Base-by-base conservation (phyloP, 2,888 invertebrate genomes). In the Stenoptilia bipunctidactyla region DNA sequence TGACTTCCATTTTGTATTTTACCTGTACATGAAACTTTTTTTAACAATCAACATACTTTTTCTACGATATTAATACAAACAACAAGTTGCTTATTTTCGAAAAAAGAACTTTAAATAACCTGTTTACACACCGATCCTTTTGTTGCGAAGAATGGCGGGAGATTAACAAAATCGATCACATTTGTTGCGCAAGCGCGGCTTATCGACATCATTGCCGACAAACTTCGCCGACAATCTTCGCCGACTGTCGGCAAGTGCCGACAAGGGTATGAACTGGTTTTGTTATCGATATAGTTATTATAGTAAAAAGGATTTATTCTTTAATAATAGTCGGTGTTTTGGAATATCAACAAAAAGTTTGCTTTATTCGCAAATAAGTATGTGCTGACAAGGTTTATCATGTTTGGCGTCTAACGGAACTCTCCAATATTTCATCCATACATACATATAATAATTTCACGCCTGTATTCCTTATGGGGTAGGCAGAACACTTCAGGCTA, bases 181-280 rank as follows among this genome's bases (percentile, higher is more conserved):
- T 55, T 63, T 57, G 63, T 68, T 69, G 63, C 62, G 61, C 63
- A 70, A 66, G 48, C 62, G 39, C 59, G 56, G 60, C 60, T 40
- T 45, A 50, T 49, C 43, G 46, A 27, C 38, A 42, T 46, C 42
- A 50, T 45, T 37, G 49, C 59, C 61, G 61, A 55, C 49, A 45
- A 25, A n/a, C 9, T 30, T 45, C 34, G 40, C 42, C 41, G 40
- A 40, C 51, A 61, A 57, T 55, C 52, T 38, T 35, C 9, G 42
- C 58, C 56, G 60, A 55, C 56, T 55, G 42, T 57, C 56, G 60
- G 55, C 56, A 55, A 27, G 38, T 34, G 40, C 46, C 46, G 47
- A 46, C 44, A 46, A 45, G 42, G 42, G n/a, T 30, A n/a, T 30
- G 9, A 30, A 12, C 9, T 12, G 30, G 30, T 30, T 12, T 12